Conservation (phyloP, 2,797 vertebrate species). For the Adelosebastes latens region DNA sequence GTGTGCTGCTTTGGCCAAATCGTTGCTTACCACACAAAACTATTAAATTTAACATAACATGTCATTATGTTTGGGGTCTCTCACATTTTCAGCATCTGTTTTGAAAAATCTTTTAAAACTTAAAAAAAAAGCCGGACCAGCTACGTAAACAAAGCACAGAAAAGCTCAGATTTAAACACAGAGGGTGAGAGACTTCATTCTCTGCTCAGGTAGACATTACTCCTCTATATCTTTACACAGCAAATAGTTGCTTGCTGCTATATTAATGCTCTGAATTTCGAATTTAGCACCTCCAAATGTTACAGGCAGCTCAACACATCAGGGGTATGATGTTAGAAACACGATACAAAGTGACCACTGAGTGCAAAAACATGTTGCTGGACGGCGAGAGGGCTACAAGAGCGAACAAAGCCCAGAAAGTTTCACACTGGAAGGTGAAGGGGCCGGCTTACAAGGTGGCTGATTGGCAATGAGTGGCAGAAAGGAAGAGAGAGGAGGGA, state of each 20-base stretch:
- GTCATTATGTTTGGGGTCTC: too few relatives aligned
- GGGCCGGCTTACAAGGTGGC: slow-evolving; percentile 54
- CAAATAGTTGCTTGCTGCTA: not conserved
- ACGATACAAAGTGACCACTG: not conserved
- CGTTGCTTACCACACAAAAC: too few relatives aligned
- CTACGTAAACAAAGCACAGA: not conserved
- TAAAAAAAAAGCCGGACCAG: too few relatives aligned
- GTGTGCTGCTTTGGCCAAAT: too few relatives aligned
- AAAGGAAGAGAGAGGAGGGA: slow-evolving; percentile 58
- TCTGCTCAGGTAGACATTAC: not conserved
- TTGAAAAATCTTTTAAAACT: too few relatives aligned
- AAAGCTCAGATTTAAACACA: not conserved
- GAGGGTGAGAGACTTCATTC: not conserved
- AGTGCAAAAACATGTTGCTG: not conserved
- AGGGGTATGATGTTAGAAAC: not conserved
- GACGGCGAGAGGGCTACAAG: not conserved
- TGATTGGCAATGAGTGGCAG: slow-evolving; percentile 68
- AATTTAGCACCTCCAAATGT: not conserved
- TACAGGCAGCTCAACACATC: not conserved
- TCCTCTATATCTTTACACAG: not conserved
- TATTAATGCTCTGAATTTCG: not conserved
- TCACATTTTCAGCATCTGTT: too few relatives aligned
- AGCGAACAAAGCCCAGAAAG: slow-evolving; percentile 29
- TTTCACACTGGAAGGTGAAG: slow-evolving; percentile 54
- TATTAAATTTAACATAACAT: too few relatives aligned